Conservation (phyloP, 2,113 vertebrate species). For the Daubentonia madagascariensis region DNA sequence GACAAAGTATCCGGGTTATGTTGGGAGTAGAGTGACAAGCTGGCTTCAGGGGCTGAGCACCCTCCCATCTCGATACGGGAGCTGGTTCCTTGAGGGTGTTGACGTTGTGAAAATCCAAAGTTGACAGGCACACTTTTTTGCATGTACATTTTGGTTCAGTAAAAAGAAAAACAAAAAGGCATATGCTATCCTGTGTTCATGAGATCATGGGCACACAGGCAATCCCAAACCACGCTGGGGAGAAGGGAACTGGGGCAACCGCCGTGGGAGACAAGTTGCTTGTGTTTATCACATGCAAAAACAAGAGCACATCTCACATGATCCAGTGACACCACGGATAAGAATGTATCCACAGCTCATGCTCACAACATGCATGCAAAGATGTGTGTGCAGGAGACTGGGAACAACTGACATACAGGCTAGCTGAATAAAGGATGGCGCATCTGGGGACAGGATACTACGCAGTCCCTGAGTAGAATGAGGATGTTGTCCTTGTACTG, state of each 20-base stretch:
- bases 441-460: rapidly evolving
- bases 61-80: not conserved
- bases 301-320: not conserved
- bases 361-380: not conserved
- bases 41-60: not conserved
- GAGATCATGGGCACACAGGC: rapidly evolving
- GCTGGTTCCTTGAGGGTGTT: no score
- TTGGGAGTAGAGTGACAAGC: not conserved
- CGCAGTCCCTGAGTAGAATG: rapidly evolving
- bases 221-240: rapidly evolving
- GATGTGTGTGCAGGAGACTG: not conserved
- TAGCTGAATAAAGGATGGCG: rapidly evolving
- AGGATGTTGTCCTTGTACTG: rapidly evolving
- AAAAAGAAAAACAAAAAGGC: not conserved
- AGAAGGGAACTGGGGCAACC: rapidly evolving
- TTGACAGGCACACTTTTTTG: rapidly evolving
- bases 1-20: no score
- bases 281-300: not conserved
- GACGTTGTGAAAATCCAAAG: not conserved
- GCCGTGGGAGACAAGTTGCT: not conserved
- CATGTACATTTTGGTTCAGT: not conserved
- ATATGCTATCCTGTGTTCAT: rapidly evolving
- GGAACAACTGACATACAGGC: rapidly evolving
- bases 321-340: rapidly evolving
- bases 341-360: rapidly evolving